These are phyloP conservation scores for Takifugu bimaculatus DNA, from an alignment of 2,113 vertebrate species.

Conservation along the genomic window DNA sequence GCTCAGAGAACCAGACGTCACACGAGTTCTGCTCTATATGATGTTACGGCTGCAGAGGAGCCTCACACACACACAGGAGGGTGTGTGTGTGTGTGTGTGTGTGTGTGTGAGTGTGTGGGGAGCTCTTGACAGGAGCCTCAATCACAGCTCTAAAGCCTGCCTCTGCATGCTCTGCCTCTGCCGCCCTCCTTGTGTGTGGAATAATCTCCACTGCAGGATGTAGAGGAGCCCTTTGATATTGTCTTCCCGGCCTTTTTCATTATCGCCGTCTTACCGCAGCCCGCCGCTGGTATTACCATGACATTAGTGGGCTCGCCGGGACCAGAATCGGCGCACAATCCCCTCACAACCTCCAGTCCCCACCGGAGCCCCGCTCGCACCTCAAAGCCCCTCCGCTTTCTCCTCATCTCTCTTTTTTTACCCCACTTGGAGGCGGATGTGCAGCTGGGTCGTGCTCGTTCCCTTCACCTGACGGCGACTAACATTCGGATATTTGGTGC, in stretches of 20 bases:
- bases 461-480: too few species aligned
- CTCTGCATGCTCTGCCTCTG: slow-evolving; percentile 53
- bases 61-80: too few species aligned
- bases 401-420: slow-evolving; percentile 34
- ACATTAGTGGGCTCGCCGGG: slow-evolving; percentile 87
- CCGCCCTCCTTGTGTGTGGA: slow-evolving; percentile 62
- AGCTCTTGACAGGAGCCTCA: slow-evolving; percentile 71
- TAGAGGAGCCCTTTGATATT: slow-evolving; percentile 99
- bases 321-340: slow-evolving; percentile 91
- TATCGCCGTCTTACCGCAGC: slow-evolving; percentile 92
- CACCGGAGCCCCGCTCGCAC: slow-evolving; percentile 59
- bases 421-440: slow-evolving; percentile 31
- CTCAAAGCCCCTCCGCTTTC: slow-evolving; percentile 62
- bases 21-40: too few species aligned
- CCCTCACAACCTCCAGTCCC: slow-evolving; percentile 85
- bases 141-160: slow-evolving; percentile 72
- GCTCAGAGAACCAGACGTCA: too few species aligned
- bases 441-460: slow-evolving; percentile 34
- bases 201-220: slow-evolving; percentile 81
- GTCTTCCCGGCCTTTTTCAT: slow-evolving; percentile 99
- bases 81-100: too few species aligned
- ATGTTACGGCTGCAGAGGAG: too few species aligned
- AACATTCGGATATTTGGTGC: too few species aligned
- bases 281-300: slow-evolving; percentile 91
- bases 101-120: slow-evolving; percentile 10